These are phyloP conservation scores for Beaufortia kweichowensis DNA, from an alignment of 2,113 vertebrate species.

Conservation along the genomic window DNA sequence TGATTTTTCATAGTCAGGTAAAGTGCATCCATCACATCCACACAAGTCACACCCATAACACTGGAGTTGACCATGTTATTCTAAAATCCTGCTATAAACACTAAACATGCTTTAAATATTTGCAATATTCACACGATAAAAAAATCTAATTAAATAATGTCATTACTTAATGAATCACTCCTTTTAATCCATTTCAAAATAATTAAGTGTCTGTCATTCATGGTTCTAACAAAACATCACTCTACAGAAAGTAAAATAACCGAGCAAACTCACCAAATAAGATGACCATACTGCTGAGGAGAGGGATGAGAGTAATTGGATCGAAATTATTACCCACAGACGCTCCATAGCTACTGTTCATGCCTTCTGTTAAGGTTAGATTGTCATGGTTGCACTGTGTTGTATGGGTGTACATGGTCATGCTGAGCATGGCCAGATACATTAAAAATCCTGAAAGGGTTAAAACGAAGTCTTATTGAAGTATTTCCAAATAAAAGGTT, in stretches of 20 bases:
- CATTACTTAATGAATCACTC: too few species aligned
- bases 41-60: too few species aligned
- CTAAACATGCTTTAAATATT: too few species aligned
- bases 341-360: slow-evolving; percentile 42
- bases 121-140: too few species aligned
- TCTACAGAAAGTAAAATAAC: not conserved
- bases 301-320: slow-evolving; percentile 76
- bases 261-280: slow-evolving; percentile 83
- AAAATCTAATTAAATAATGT: too few species aligned
- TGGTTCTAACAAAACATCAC: not conserved
- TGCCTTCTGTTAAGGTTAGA: slow-evolving; percentile 43
- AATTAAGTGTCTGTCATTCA: not conserved
- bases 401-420: slow-evolving; percentile 78
- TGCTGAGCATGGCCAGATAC: slow-evolving; percentile 77
- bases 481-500: too few species aligned
- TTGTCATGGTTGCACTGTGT: slow-evolving; percentile 52
- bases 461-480: not conserved
- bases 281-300: slow-evolving; percentile 86
- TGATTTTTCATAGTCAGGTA: too few species aligned
- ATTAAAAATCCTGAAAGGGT: slow-evolving; percentile 77
- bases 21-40: too few species aligned
- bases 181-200: not conserved
- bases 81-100: too few species aligned
- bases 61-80: too few species aligned
- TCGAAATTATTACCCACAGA: slow-evolving; percentile 16